Conservation (phyloP, 2,113 vertebrate genomes). For the Pipa parva region DNA sequence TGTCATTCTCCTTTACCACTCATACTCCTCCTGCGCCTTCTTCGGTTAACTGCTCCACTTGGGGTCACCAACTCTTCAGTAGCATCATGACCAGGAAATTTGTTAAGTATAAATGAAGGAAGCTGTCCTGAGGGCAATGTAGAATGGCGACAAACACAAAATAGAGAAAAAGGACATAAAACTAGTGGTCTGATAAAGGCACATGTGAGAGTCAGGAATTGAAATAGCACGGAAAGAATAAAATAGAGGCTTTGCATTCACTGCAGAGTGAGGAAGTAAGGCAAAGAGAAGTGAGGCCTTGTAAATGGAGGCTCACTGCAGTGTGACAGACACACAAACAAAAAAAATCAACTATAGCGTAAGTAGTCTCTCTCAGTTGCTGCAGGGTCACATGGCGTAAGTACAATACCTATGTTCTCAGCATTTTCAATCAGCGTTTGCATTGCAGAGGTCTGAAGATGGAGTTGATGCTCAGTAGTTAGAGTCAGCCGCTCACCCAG, state of each 20-base stretch:
- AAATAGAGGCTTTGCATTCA: too few relatives aligned
- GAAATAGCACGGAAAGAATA: too few relatives aligned
- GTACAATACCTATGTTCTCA: slow-evolving; percentile 50
- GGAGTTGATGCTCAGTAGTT: slow-evolving; percentile 47
- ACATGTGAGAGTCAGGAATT: too few relatives aligned
- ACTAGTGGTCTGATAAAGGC: too few relatives aligned
- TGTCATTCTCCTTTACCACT: slow-evolving; percentile 14
- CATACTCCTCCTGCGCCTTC: slow-evolving; percentile 12
- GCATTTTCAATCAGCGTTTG: slow-evolving; percentile 51
- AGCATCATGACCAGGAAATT: not conserved
- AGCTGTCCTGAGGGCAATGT: slow-evolving; percentile 15
- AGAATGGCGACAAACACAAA: not conserved
- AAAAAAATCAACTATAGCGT: not conserved
- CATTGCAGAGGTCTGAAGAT: slow-evolving; percentile 47
- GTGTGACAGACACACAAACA: not conserved
- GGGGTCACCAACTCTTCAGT: not conserved
- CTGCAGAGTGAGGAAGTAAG: too few relatives aligned
- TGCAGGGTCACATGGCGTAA: too few relatives aligned
- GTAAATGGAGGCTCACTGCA: not conserved
- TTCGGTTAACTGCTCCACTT: not conserved
- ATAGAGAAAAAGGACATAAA: too few relatives aligned
- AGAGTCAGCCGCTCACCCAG: slow-evolving; percentile 38
- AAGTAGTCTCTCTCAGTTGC: too few relatives aligned
- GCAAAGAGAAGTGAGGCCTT: not conserved
- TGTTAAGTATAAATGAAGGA: slow-evolving; percentile 5